Percentiles rank a stretch among this genome's conserved stretches.
Conservation (phyloP, 2,888 invertebrate species). For the Heliconius ismenius region DNA sequence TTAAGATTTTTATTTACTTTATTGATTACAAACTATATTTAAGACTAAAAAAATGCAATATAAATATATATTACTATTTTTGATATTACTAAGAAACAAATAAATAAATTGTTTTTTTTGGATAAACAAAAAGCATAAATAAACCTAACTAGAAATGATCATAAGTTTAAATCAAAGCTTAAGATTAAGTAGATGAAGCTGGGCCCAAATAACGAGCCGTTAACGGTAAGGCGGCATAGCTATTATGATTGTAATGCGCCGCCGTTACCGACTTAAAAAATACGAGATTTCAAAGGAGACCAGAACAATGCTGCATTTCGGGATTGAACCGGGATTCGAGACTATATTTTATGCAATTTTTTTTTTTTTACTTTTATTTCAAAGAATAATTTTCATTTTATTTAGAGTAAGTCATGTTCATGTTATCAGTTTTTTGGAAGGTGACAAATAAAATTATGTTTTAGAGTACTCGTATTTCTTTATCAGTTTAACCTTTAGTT, state of each 20-base stretch:
- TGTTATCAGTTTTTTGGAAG: not conserved
- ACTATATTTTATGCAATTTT: constrained; percentile 43
- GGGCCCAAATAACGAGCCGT: constrained; percentile 59
- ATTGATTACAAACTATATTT: not conserved
- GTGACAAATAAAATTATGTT: not conserved
- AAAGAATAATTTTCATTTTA: constrained; percentile 8
- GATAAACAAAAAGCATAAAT: not conserved
- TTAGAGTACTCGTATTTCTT: not conserved
- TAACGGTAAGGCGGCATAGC: constrained; percentile 78
- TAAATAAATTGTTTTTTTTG: not conserved
- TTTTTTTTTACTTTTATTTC: constrained; percentile 37
- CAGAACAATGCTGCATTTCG: constrained; percentile 56
- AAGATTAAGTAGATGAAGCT: constrained; percentile 43
- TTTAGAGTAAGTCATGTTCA: not conserved
- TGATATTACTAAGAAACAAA: not conserved
- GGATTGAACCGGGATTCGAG: constrained; percentile 52
- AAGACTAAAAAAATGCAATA: not conserved
- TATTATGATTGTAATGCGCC: constrained; percentile 79
- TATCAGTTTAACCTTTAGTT: not conserved
- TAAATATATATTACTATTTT: not conserved
- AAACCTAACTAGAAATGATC: not conserved
- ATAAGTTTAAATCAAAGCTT: not conserved
- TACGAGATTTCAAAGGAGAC: constrained; percentile 59
- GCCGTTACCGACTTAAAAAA: constrained; percentile 68
- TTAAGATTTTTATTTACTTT: not conserved